Percentiles rank a stretch among this genome's conserved stretches.
These are phyloP conservation scores for Chloebia gouldiae DNA, from an alignment of 2,113 vertebrate genomes.

Conservation along the genomic window DNA sequence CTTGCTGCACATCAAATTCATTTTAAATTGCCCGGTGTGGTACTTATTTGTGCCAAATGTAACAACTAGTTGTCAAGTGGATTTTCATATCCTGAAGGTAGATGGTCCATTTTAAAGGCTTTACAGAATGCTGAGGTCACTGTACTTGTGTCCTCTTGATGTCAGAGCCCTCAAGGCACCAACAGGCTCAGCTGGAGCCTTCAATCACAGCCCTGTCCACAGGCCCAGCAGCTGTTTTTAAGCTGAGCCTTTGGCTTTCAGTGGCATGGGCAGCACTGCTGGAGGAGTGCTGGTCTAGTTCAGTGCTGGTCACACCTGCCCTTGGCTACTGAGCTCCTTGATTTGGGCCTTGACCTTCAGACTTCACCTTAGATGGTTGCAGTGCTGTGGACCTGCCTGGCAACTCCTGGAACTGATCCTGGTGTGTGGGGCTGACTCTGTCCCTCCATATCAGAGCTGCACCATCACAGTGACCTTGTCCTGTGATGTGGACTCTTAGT, in stretches of 20 bases:
- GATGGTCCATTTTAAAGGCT: neutral
- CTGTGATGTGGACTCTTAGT: fast-evolving
- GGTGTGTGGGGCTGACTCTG: neutral
- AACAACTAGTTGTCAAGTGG: neutral
- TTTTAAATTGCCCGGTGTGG: neutral
- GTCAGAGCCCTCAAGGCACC: neutral
- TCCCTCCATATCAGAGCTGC: neutral
- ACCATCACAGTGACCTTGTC: neutral
- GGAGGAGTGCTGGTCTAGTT: neutral
- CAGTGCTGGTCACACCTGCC: neutral
- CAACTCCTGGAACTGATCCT: neutral
- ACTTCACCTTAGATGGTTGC: fast-evolving
- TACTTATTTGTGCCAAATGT: neutral
- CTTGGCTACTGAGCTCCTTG: neutral
- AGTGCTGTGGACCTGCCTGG: neutral
- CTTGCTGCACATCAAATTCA: neutral
- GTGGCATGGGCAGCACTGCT: neutral
- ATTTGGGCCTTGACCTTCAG: neutral
- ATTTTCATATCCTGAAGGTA: neutral
- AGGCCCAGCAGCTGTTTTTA: neutral
- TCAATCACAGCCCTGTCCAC: neutral
- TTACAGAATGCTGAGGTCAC: neutral
- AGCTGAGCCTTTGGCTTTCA: neutral
- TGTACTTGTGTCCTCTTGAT: neutral
- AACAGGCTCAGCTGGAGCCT: neutral